Evolutionary conservation across 2,797 vertebrate genomes (phyloP), one percentile per base, ranked within the genome.

Genomic region (Channa striata): DNA sequence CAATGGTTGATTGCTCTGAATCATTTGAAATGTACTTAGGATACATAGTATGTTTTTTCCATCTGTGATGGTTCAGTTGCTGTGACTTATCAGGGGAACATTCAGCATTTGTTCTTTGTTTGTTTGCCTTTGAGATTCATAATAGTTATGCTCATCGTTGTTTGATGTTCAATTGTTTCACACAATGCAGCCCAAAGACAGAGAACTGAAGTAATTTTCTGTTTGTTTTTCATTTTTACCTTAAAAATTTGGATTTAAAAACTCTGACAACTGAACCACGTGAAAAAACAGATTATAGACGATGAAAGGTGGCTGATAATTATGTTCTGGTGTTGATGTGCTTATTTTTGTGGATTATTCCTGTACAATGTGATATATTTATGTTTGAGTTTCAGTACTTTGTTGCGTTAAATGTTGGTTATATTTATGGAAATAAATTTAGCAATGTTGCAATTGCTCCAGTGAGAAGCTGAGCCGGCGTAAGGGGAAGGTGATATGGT

Each of bases 261-360:
- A 95, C 93, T 94, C 93, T 93, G 94, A 95, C 94, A 95, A 95
- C 94, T 95, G 94, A 95, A 95, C 94, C 94, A 95, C 92, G 88
- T 94, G 94, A 95, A 95, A 95, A 95, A 95, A 95, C 94, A 90
- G 81, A 88, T 92, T 83, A 65, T 33, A 87, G 79, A 86, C 89
- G 87, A 93, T 85, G 87, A 80, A 59, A 86, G 81, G 88, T 86
- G 90, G 87, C 72, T 78, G 77, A 82, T 82, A 78, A 57, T 61
- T 76, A 72, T 82, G 64, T 69, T 74, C 53, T 72, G 60, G 30
- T 77, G 74, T 79, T 50, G 62, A 67, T 77, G 62, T 78, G 47
- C 78, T 72, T 47, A 58, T 77, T 56, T 73, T 53, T 78, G 64
- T 66, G 19, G 72, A 77, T 81, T 67, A 64, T 51, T 71, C 59